phyloP scores from a whole-genome alignment of 2,797 vertebrate genomes.

The Australoheros facetus region DNA sequence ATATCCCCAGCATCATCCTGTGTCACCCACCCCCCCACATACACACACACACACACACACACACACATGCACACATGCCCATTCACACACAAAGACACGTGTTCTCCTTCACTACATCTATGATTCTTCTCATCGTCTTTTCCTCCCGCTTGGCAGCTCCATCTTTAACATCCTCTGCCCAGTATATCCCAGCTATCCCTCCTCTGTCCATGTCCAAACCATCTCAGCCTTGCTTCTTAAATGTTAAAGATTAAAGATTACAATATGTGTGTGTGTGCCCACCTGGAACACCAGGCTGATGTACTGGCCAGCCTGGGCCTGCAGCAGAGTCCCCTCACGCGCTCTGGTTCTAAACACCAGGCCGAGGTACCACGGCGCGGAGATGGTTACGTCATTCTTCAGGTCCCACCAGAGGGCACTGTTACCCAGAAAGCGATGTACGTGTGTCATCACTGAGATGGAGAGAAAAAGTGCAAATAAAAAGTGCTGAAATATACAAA shows the following conservation, averaged over 20 bases:
- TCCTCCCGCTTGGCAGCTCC: neutral
- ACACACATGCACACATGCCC: too few species aligned
- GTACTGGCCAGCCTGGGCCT: constrained; percentile 92
- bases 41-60: too few species aligned
- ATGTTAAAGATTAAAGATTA: neutral
- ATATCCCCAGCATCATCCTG: neutral
- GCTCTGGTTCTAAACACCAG: constrained; percentile 92
- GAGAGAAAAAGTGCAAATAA: neutral
- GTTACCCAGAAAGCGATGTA: constrained; percentile 92
- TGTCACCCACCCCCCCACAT: neutral
- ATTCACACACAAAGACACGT: too few species aligned
- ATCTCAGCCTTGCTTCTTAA: neutral
- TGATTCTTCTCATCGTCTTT: too few species aligned
- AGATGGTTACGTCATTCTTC: constrained; percentile 91
- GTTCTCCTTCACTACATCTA: too few species aligned
- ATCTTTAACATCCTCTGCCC: neutral
- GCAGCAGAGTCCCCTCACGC: constrained; percentile 87
- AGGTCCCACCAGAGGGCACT: constrained; percentile 95
- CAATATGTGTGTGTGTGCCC: neutral
- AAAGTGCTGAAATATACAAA: neutral
- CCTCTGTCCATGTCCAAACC: neutral
- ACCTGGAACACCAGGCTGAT: constrained; percentile 94
- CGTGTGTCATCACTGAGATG: constrained; percentile 89
- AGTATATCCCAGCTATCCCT: neutral
- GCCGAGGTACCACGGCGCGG: constrained; percentile 94